Base-by-base conservation (phyloP, 2,113 vertebrate genomes). In the Hepsetus odoe region DNA sequence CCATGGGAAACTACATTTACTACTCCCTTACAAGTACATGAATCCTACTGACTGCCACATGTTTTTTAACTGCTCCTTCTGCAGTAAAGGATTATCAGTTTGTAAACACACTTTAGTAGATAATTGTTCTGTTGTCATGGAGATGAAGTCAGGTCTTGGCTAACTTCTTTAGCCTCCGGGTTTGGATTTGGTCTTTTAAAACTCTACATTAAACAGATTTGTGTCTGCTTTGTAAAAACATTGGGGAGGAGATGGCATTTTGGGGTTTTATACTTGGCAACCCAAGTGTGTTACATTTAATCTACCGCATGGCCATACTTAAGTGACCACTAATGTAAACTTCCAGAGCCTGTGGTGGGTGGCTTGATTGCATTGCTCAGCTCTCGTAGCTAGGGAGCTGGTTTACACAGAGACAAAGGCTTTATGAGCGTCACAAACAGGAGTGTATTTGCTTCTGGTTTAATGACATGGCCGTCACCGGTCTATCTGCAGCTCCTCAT, bases 401-500 rank as follows among this genome's bases (percentile, higher is more conserved):
- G 74, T 77, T 64, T 73, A 59, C 66, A 66, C 53, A 79, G 66
- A 79, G 46, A 62, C 69, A 53, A 69, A 62, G 72, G 22, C 46
- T 80, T 83, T 77, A 80, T 83, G 53, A 77, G 40, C 33, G 35
- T 58, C n/a, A 42, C 20, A 49, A 64, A 61, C 33, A 79, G 16
- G 5, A 22, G 65, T 44, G 64, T 32, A 51, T 68, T 66, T 73
- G 69, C 35, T 22, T 68, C 20, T 53, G 32, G 40, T 76, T 76
- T 76, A 77, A 70, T 76, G 82, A 51, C 65, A 72, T 18, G 65
- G 20, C 38, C 6, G 9, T 55, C 38, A 33, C 46, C 22, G 33
- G 30, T 26, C 56, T 20, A 64, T 76, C 33, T 61, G 58, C 40
- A 35, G 24, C 11, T 61, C 42, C 28, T 74, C 71, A 68, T 55